Conservation (phyloP, 1,140 invertebrate genomes). For the Caenorhabditis tropicalis region DNA sequence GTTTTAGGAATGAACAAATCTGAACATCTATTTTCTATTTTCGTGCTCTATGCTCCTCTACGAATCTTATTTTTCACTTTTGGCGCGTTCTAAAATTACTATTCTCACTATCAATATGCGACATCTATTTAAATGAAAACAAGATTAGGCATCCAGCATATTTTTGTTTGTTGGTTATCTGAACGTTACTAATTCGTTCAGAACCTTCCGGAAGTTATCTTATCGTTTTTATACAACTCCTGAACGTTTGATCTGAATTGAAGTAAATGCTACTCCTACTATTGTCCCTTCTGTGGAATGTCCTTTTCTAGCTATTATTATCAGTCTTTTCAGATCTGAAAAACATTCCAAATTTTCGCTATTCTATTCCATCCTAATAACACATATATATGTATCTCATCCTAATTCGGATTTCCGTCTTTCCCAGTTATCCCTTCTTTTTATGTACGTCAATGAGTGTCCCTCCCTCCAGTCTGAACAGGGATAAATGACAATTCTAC, state of each 20-base stretch:
- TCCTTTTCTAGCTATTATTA: too few relatives aligned
- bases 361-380: background rate
- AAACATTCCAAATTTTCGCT: too few relatives aligned
- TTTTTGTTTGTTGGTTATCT: too few relatives aligned
- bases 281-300: too few relatives aligned
- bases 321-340: too few relatives aligned
- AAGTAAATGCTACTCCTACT: too few relatives aligned
- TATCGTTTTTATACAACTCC: too few relatives aligned
- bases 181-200: too few relatives aligned
- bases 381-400: background rate
- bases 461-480: background rate
- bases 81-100: background rate
- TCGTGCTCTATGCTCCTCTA: background rate
- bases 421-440: background rate
- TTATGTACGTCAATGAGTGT: background rate
- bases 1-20: too few relatives aligned
- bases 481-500: background rate
- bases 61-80: background rate
- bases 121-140: background rate
- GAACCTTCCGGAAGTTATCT: too few relatives aligned
- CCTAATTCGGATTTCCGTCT: constrained; percentile 15
- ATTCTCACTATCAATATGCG: background rate
- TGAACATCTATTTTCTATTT: too few relatives aligned
- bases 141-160: background rate
- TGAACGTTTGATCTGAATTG: too few relatives aligned